A percentile compares a stretch with the other conserved stretches of the same genome.
These are phyloP conservation scores for Prionailurus bengalensis DNA, from an alignment of 2,113 vertebrate genomes.

Conservation along the genomic window DNA sequence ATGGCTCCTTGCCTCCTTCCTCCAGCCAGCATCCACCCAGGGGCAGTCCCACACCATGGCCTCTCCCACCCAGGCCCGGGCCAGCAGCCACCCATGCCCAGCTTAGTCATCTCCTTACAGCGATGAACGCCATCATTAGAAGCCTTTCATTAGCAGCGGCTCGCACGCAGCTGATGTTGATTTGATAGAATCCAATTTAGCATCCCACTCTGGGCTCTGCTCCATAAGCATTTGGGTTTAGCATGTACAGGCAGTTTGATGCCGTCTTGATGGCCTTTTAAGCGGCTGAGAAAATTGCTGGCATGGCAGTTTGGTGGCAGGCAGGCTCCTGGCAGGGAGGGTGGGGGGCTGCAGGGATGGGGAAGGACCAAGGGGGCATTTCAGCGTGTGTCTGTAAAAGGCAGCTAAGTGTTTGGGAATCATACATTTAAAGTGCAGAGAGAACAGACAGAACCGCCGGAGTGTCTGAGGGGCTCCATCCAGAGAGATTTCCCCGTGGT, in stretches of 20 bases:
- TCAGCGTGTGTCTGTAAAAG: constrained; percentile 6
- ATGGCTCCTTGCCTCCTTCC: no score
- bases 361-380: constrained; percentile 6
- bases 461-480: no score
- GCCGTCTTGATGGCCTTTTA: constrained; percentile 89
- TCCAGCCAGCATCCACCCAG: not conserved
- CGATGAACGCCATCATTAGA: constrained; percentile 80
- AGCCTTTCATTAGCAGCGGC: constrained; percentile 86
- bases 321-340: constrained; percentile 8
- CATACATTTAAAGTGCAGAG: not conserved
- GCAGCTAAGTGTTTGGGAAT: not conserved
- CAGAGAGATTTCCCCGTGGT: not conserved
- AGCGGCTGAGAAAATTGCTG: constrained; percentile 87
- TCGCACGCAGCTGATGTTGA: constrained; percentile 85
- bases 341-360: not conserved
- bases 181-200: constrained; percentile 90
- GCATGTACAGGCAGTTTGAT: constrained; percentile 87
- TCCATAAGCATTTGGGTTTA: constrained; percentile 88
- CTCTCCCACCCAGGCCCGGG: not conserved
- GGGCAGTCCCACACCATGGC: not conserved
- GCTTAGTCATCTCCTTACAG: constrained; percentile 81
- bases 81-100: constrained; percentile 28
- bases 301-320: constrained; percentile 79
- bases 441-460: not conserved
- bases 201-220: constrained; percentile 87